These are phyloP conservation scores for Hydropotes inermis DNA, from an alignment of 2,113 vertebrate species.

Conservation along the genomic window DNA sequence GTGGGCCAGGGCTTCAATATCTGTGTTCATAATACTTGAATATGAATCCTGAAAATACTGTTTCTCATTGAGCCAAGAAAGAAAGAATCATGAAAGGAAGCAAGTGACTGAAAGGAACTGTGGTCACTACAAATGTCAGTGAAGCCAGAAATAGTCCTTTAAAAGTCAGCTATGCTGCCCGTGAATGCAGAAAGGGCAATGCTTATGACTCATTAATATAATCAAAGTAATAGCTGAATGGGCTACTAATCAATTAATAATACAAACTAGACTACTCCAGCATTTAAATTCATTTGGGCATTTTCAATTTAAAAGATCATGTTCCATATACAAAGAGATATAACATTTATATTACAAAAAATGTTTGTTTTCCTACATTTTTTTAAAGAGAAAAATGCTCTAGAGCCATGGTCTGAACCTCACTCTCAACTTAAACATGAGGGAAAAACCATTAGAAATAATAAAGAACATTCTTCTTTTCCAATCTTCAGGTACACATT, in stretches of 20 bases:
- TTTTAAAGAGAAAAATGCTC: background rate
- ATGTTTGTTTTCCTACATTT: background rate
- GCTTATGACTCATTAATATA: background rate
- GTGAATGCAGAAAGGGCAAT: background rate
- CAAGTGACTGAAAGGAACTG: background rate
- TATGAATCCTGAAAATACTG: background rate
- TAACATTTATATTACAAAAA: background rate
- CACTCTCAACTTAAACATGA: background rate
- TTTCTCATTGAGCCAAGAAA: background rate
- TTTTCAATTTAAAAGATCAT: background rate
- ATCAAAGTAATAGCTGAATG: conserved; percentile 11
- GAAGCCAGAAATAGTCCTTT: background rate
- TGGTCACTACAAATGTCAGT: conserved; percentile 5
- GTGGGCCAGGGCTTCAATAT: background rate
- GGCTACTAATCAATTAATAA: background rate
- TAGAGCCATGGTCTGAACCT: background rate
- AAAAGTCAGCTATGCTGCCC: background rate
- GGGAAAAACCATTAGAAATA: background rate
- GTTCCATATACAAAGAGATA: background rate
- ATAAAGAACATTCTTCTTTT: conserved; percentile 5
- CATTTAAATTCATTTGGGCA: background rate
- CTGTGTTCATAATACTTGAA: background rate
- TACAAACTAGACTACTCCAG: background rate
- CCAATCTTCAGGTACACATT: conserved; percentile 13
- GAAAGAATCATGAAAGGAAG: background rate